Base-by-base conservation (phyloP, 2,113 vertebrate genomes). In the Microtus oregoni region DNA sequence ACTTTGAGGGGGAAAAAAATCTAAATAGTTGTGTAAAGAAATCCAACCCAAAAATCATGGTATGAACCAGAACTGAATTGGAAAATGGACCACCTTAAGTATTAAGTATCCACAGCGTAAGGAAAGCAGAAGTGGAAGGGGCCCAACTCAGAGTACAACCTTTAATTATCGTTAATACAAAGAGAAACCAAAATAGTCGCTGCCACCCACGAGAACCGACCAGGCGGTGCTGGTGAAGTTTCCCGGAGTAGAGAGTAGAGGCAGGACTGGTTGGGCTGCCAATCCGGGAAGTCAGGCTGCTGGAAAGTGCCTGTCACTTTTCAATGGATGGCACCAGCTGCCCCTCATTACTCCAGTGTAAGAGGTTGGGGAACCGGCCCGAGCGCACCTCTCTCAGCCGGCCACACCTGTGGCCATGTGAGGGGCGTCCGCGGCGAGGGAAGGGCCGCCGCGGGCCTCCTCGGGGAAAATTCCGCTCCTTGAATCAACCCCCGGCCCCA, bases 361-460 rank as follows among this genome's bases (percentile, higher is more conserved):
- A 70, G 65, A 68, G 65, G 61, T 22, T 58, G 87, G 52, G 44
- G 70, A 75, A 19, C 6, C 17, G 44, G 41, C 95, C 76, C 20
- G 22, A 26, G 78, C 32, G 89, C 96, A 85, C 68, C 78, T 88
- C 47, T 50, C 89, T 88, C n/a, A 30, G 86, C 61, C 72, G 44
- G 94, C 97, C 72, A 89, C 96, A 97, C 97, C 97, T 97, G 97
- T 96, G 96, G 95, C 86, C 97, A 88, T 83, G 91, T 86, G 95
- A 97, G 55, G 63, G 63, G 50, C 28, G 78, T 95, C 97, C 92
- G 91, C 78, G 44, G 81, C 58, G 68, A 91, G 68, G 28, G n/a
- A 83, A 63, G 50, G 68, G 89, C 79, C 15, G 78, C 73, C 38
- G 19, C 86, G 28, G 77, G 78, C 83, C 86, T 65, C 75, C 73